phyloP scores from a whole-genome alignment of 2,888 invertebrate species.

The Tyria jacobaeae region DNA sequence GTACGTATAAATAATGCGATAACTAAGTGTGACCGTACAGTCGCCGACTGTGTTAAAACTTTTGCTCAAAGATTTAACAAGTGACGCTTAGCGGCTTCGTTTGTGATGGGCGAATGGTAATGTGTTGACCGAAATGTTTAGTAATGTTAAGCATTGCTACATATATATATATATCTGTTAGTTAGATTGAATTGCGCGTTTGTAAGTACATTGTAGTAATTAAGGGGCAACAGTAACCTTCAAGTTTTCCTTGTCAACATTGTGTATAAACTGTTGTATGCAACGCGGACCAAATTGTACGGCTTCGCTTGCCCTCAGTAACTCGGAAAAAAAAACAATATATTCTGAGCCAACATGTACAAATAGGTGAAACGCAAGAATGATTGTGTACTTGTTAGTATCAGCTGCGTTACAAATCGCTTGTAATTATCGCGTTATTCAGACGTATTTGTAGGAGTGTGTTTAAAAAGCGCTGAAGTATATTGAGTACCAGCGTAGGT shows the following conservation, averaged over 20 bases:
- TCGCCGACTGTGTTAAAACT: constrained; percentile 18
- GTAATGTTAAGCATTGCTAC: constrained; percentile 20
- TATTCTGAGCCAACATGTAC: constrained; percentile 26
- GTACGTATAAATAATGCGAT: constrained; percentile 58
- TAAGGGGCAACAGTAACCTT: constrained; percentile 12
- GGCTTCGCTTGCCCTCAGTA: constrained; percentile 24
- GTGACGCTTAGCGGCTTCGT: constrained; percentile 12
- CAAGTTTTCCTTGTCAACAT: constrained; percentile 10
- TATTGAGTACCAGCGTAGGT: constrained; percentile 50
- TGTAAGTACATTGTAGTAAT: constrained; percentile 8
- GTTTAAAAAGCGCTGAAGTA: constrained; percentile 52
- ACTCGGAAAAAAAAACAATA: constrained; percentile 15
- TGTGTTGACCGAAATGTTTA: constrained; percentile 13
- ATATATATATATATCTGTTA: constrained; percentile 19
- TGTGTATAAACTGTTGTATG: constrained; percentile 11
- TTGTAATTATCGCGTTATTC: constrained; percentile 50
- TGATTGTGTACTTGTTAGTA: constrained; percentile 22
- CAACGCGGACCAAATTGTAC: constrained; percentile 17
- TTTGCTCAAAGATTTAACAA: constrained; percentile 25
- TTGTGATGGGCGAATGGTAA: constrained; percentile 12
- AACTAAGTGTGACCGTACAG: constrained; percentile 20
- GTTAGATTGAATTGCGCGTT: constrained; percentile 21
- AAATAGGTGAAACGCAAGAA: constrained; percentile 24
- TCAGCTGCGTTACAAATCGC: constrained; percentile 18
- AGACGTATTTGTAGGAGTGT: constrained; percentile 46